Evolutionary conservation across 2,113 vertebrate genomes (phyloP).

Genomic region (Nyctibius bracteatus): DNA sequence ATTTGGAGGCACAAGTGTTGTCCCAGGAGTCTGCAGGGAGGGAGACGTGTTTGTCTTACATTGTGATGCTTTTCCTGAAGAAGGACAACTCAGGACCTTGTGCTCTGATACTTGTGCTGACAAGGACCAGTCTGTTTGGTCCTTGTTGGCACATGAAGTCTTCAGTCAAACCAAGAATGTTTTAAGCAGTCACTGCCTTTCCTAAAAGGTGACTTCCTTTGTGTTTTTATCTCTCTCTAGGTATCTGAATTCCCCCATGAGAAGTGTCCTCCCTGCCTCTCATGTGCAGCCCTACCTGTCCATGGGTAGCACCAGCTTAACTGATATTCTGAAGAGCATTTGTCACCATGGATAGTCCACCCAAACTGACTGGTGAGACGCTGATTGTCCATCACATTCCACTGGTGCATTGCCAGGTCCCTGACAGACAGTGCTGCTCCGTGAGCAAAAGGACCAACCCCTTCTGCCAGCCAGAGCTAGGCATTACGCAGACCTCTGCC

Average conservation of each 20-base stretch:
- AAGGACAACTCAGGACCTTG: not conserved
- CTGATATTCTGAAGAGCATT: conserved; percentile 69
- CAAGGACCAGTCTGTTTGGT: not conserved
- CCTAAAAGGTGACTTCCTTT: conserved; percentile 56
- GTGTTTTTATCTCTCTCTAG: conserved; percentile 71
- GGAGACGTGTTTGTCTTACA: not conserved
- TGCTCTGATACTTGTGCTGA: not conserved
- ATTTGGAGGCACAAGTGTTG: not conserved
- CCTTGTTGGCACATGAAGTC: not conserved
- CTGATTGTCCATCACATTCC: conserved; percentile 98
- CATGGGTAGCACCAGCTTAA: conserved; percentile 64
- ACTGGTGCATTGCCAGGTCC: conserved; percentile 95
- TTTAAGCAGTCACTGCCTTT: not conserved
- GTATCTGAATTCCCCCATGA: conserved; percentile 67
- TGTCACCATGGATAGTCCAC: conserved; percentile 88
- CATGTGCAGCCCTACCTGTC: conserved; percentile 35
- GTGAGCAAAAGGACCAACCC: conserved; percentile 79
- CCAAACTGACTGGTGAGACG: conserved; percentile 91
- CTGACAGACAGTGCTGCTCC: conserved; percentile 78
- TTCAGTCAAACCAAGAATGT: not conserved
- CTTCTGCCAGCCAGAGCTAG: conserved; percentile 85
- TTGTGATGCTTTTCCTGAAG: not conserved
- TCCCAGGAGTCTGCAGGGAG: not conserved
- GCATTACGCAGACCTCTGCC: conserved; percentile 78
- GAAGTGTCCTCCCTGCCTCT: conserved; percentile 13